Base-by-base conservation (phyloP, 2,113 vertebrate genomes). In the Marmota flaviventris region DNA sequence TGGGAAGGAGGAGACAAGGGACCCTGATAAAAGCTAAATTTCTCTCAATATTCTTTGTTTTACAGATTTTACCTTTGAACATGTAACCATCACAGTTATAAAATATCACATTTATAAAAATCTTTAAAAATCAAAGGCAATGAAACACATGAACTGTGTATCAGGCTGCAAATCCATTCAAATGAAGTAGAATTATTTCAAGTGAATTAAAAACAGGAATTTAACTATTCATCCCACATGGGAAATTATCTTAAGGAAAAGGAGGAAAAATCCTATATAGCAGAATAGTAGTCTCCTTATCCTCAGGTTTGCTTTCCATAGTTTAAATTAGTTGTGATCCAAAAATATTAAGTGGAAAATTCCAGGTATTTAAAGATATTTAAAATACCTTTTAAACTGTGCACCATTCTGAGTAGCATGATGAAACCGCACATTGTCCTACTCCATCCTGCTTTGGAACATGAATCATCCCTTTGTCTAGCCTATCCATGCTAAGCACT, bases 41-140 rank as follows among this genome's bases (percentile, higher is more conserved):
- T 93, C 37, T 86, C 56, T 48, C 4, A 86, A 39, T 82, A 96
- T 32, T 24, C 11, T 82, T 61, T 89, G 34, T n/a, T 86, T 87
- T 93, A 76, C 29, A 56, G 18, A 87, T 79, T 89, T 94, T 75
- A 94, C 14, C 87, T 72, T 82, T 61, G 69, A 94, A 58, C 27
- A 85, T 1, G 4, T 32, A 85, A 63, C 53, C 65, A 81, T 25
- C 82, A 75, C 51, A 75, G 29, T 56, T 85, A n/a, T 65, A 91
- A 65, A 65, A 96, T 25, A 76, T 79, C 8, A 67, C 32, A 34
- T 18, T 82, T 86, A 69, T 18, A 78, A 84, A 77, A 93, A 93
- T 37, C 45, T 58, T 90, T 79, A 82, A 85, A 48, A 58, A 86
- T 56, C 24, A 86, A 93, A 89, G 32, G 34, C 22, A 24, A 63